Evolutionary conservation across 1,140 invertebrate species (phyloP).

Genomic region (Leguminivora glycinivorella): DNA sequence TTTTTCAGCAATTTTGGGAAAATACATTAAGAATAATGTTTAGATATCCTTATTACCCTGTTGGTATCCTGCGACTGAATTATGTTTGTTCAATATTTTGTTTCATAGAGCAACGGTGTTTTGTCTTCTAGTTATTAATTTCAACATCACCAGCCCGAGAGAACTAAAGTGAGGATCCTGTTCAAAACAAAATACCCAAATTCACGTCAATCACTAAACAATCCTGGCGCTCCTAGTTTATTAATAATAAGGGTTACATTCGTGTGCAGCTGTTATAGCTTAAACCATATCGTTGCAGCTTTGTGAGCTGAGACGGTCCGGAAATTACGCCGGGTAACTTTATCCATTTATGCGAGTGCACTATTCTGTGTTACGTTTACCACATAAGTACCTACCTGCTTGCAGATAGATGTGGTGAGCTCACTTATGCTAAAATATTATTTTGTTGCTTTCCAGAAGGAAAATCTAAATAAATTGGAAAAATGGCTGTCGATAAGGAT

Average conservation of each 20-base stretch:
- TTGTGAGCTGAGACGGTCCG: slow-evolving; percentile 55
- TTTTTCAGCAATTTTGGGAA: too few relatives aligned
- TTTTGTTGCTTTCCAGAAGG: too few relatives aligned
- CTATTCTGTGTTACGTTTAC: slow-evolving; percentile 14
- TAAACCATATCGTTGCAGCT: slow-evolving; percentile 33
- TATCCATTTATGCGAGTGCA: slow-evolving; percentile 40
- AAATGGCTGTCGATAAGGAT: too few relatives aligned
- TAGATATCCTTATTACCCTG: too few relatives aligned
- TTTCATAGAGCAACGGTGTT: too few relatives aligned
- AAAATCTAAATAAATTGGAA: too few relatives aligned
- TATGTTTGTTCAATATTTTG: too few relatives aligned
- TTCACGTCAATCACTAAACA: not conserved
- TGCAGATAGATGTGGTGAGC: not conserved
- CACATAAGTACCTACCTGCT: not conserved
- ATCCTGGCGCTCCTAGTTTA: not conserved
- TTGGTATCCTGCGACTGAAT: too few relatives aligned
- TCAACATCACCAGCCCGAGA: too few relatives aligned
- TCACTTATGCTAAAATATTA: not conserved
- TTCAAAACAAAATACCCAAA: not conserved
- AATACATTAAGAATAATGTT: too few relatives aligned
- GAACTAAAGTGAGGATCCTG: not conserved
- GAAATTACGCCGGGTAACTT: slow-evolving; percentile 60
- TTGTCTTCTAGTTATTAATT: too few relatives aligned
- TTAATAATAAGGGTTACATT: not conserved
- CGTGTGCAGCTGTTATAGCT: not conserved